Evolutionary conservation across 2,113 vertebrate genomes (phyloP).

Genomic region (Hydrochoerus hydrochaeris): DNA sequence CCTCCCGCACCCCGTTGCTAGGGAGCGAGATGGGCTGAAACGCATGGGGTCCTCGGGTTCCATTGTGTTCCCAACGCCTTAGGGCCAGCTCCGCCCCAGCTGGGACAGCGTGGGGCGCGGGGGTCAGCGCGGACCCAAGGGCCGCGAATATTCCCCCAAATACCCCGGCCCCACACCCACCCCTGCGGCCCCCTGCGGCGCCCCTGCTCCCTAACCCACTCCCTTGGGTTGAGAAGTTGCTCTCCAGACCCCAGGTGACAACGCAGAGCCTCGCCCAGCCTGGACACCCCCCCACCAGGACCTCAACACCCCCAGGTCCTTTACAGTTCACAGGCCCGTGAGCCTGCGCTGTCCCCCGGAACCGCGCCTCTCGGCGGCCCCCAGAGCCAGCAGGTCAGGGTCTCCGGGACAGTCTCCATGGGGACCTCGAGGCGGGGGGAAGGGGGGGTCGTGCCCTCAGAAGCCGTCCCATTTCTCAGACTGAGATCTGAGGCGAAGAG

Average conservation of each 20-base stretch:
- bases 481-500: background rate
- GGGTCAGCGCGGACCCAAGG: background rate
- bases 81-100: no score
- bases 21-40: background rate
- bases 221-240: background rate
- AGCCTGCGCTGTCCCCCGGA: no score
- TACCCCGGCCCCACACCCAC: background rate
- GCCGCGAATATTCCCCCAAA: accelerated
- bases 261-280: background rate
- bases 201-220: no score
- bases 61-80: background rate
- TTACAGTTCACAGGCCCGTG: accelerated
- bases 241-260: background rate
- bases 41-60: accelerated
- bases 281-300: no score
- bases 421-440: background rate
- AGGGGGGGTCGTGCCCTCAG: background rate
- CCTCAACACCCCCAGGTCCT: background rate
- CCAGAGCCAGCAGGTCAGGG: background rate
- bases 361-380: background rate
- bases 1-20: background rate
- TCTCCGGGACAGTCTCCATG: background rate
- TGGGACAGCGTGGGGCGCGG: background rate
- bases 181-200: background rate
- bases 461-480: background rate